A percentile compares a stretch with the other conserved stretches of the same genome.
Evolutionary conservation across 2,797 vertebrate genomes (phyloP).

Genomic region (Erithacus rubecula): DNA sequence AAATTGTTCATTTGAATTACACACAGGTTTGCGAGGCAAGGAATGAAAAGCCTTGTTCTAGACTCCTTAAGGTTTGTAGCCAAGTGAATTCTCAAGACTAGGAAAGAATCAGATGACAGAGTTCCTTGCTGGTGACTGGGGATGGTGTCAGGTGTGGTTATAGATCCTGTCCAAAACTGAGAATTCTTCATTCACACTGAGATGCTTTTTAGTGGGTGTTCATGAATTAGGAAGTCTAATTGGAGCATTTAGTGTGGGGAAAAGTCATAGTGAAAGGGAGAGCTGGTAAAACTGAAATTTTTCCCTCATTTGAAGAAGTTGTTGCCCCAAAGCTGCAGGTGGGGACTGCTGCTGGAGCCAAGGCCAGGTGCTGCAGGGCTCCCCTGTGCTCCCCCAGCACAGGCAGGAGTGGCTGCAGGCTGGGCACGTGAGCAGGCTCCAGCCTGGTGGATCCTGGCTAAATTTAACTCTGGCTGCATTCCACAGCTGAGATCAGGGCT

Average conservation of each 20-base stretch:
- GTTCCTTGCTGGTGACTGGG: background rate
- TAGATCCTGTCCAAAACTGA: background rate
- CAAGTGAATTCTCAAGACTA: background rate
- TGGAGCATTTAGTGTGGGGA: background rate
- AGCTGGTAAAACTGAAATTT: background rate
- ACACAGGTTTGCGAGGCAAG: background rate
- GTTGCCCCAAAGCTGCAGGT: background rate
- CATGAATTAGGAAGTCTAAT: background rate
- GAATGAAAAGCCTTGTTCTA: background rate
- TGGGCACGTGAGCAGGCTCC: background rate
- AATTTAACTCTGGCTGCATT: constrained; percentile 6
- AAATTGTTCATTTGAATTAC: background rate
- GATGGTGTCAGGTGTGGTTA: background rate
- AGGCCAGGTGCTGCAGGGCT: background rate
- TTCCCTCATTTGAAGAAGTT: background rate
- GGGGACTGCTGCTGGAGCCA: background rate
- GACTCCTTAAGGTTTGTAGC: background rate
- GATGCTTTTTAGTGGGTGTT: background rate
- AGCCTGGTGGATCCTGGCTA: background rate
- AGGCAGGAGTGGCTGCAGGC: background rate
- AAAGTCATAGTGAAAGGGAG: background rate
- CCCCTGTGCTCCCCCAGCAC: background rate
- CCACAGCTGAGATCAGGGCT: background rate
- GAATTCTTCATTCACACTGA: background rate
- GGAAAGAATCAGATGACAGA: background rate